Conservation (phyloP, 2,888 invertebrate genomes). For the Temnothorax rugatulus region DNA sequence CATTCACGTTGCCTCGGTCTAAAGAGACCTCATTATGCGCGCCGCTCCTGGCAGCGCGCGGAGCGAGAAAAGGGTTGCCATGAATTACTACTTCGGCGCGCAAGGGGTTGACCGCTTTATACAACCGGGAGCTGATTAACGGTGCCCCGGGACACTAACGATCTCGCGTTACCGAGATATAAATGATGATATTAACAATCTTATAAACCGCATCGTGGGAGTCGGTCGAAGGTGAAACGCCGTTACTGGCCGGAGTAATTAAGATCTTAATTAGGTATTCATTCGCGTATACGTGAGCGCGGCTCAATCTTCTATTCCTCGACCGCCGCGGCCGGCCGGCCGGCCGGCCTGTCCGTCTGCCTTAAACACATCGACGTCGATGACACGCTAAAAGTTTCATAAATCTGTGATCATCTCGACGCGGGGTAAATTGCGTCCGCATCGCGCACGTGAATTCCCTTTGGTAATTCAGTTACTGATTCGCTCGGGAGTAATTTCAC, state of each 20-base stretch:
- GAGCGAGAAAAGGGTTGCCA: constrained; percentile 69
- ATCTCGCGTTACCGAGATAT: constrained; percentile 77
- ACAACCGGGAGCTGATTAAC: constrained; percentile 74
- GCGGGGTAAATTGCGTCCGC: constrained; percentile 48
- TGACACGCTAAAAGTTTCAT: constrained; percentile 63
- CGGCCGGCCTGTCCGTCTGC: constrained; percentile 6
- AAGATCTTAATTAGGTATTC: constrained; percentile 85
- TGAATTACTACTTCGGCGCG: constrained; percentile 60
- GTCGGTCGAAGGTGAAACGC: constrained; percentile 81
- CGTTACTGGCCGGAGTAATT: constrained; percentile 79
- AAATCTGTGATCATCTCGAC: constrained; percentile 59
- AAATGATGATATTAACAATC: constrained; percentile 82
- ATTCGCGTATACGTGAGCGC: constrained; percentile 73
- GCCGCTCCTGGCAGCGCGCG: constrained; percentile 37
- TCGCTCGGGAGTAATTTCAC: constrained; percentile 57
- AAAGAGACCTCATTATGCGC: constrained; percentile 57
- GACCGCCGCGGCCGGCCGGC: background rate
- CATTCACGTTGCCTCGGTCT: constrained; percentile 56
- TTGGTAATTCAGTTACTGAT: constrained; percentile 55
- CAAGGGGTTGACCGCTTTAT: constrained; percentile 69
- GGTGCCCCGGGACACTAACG: constrained; percentile 73
- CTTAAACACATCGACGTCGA: constrained; percentile 52
- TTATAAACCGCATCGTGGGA: constrained; percentile 82
- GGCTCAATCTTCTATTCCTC: constrained; percentile 63
- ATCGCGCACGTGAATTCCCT: constrained; percentile 24